Evolutionary conservation across 2,113 vertebrate genomes (phyloP).

Genomic region (Heloderma charlesbogerti): DNA sequence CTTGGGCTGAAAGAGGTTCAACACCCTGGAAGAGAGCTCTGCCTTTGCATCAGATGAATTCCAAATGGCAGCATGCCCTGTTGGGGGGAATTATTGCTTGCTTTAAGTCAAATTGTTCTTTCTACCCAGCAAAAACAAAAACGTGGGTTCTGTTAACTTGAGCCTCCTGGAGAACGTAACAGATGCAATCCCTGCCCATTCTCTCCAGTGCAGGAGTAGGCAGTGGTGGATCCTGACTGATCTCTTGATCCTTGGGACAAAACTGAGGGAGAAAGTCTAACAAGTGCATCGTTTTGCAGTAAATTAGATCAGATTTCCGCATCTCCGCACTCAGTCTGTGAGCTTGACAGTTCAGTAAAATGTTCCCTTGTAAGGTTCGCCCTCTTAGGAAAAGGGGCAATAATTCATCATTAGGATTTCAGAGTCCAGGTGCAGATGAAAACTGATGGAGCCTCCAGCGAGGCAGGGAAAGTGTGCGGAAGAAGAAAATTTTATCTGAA

Average conservation of each 20-base stretch:
- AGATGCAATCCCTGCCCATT: not conserved
- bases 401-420: slow-evolving; percentile 99
- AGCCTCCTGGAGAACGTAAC: not conserved
- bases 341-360: slow-evolving; percentile 88
- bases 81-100: slow-evolving; percentile 4
- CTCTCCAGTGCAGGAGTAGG: slow-evolving; percentile 17
- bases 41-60: not conserved
- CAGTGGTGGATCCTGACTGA: slow-evolving; percentile 59
- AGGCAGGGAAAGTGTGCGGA: slow-evolving; percentile 84
- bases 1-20: too few relatives aligned
- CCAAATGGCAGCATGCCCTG: not conserved
- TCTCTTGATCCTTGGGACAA: slow-evolving; percentile 78
- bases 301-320: slow-evolving; percentile 90
- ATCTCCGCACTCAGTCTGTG: slow-evolving; percentile 82
- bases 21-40: not conserved
- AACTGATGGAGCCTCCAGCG: slow-evolving; percentile 94
- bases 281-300: slow-evolving; percentile 81
- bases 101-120: slow-evolving; percentile 22
- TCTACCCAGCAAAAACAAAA: not conserved
- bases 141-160: slow-evolving; percentile 32
- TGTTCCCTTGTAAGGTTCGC: slow-evolving; percentile 86
- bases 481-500: slow-evolving; percentile 96
- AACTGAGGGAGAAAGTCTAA: slow-evolving; percentile 76
- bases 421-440: slow-evolving; percentile 98
- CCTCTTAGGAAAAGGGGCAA: slow-evolving; percentile 89